phyloP scores from a whole-genome alignment of 2,113 vertebrate species.

The Syngnathus typhle region DNA sequence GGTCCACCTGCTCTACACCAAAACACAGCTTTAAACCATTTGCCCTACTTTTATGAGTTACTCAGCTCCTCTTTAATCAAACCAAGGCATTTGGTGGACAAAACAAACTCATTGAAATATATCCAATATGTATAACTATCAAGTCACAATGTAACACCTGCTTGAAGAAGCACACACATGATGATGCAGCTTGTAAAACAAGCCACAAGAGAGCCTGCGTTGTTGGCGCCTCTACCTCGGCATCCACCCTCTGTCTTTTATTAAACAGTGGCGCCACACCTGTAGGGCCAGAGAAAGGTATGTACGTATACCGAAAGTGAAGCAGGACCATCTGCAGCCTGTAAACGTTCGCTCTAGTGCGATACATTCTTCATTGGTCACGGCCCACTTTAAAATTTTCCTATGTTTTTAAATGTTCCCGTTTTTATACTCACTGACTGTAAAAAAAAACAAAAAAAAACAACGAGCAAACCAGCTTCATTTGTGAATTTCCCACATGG shows the following conservation, averaged over 20 bases:
- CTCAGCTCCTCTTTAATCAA: background rate
- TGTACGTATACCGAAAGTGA: conserved; percentile 35
- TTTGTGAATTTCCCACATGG: conserved; percentile 40
- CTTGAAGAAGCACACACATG: conserved; percentile 7
- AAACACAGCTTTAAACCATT: background rate
- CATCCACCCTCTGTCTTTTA: conserved; percentile 51
- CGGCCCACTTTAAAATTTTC: conserved; percentile 48
- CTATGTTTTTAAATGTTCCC: conserved; percentile 18
- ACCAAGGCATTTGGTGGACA: no score
- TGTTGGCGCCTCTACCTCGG: conserved; percentile 16
- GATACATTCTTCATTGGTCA: conserved; percentile 64
- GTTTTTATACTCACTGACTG: conserved; percentile 42
- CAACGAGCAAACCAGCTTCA: conserved; percentile 54
- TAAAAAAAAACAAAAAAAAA: conserved; percentile 36
- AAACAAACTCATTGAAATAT: no score
- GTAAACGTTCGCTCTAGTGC: conserved; percentile 55
- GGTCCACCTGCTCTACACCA: background rate
- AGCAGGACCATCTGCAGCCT: conserved; percentile 58
- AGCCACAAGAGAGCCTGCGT: conserved; percentile 27
- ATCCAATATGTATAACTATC: background rate
- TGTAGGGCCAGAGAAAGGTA: conserved; percentile 48
- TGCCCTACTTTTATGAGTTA: background rate
- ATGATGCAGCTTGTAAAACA: conserved; percentile 26
- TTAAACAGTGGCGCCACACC: conserved; percentile 58
- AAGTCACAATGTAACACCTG: conserved; percentile 19